Base-by-base conservation (phyloP, 2,797 vertebrate genomes). In the Ambastaia sidthimunki region DNA sequence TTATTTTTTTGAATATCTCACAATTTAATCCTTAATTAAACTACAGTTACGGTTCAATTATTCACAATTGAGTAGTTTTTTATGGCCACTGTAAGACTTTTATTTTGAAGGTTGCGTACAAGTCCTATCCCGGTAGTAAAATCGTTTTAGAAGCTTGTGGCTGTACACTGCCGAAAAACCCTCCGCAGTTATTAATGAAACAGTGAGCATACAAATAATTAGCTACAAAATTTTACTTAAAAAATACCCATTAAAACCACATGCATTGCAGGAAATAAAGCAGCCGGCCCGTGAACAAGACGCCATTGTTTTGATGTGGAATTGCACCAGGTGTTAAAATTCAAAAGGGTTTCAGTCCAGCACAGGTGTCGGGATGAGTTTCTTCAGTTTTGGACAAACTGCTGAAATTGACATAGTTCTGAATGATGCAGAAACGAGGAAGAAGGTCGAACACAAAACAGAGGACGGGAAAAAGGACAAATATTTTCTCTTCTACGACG, bases 381-480 rank as follows among this genome's bases (percentile, higher is more conserved):
- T 98, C 93, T 98, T 99, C 85, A 96, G 95, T 89, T 97, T 98
- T 83, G 97, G 97, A 80, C 97, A 97, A 90, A 97, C 93, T 90
- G 96, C 96, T 85, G 97, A 98, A 85, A 94, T 98, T 37, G 97
- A 99, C 81, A 95, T 99, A 72, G 92, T 97, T 86, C 88, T 99
- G 82, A 97, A 93, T 84, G 97, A 98, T 84, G 95, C 94, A 1
- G 97, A 98, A 83, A 98, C 95, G 86, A 94, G 97, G 88, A 96
- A 96, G 89, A 96, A 96, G 86, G 97, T 92, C 55, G 97, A 98
- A 84, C 97, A 98, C 90, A 98, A 98, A 88, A 97, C 95, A 0
- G 97, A 98, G 81, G 97, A 98, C 68, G 96, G 97, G 19, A 98
- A 98, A 92, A 99, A 99, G 86, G 97, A 99, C 88, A 98, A 98